Evolutionary conservation across 2,888 invertebrate genomes (phyloP), one percentile per base, ranked within the genome.

Genomic region (Heteropelma amictum): DNA sequence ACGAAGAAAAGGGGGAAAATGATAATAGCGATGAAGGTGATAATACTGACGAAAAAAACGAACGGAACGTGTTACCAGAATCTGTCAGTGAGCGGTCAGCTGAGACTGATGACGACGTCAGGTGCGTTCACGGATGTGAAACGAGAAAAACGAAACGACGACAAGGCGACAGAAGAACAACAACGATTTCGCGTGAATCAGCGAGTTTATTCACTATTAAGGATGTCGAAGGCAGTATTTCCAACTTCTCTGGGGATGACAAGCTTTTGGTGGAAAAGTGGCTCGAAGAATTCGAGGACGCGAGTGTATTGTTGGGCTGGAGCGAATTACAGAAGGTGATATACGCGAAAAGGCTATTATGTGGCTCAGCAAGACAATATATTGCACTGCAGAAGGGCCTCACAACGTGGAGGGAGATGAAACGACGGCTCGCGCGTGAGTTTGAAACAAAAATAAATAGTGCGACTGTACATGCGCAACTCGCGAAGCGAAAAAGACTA

Each of bases 251-350:
- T n/a, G 72, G 72, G 12, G 65, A 71, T 42, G 76, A 54, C 7
- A 53, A 49, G 6, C 17, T 47, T n/a, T 40, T 33, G 8, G 61
- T 72, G 19, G 45, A 49, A 8, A 53, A 63, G 12, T 80, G 77
- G 76, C 17, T 80, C 0, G 28, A 30, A 1, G 69, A 78, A 5
- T 77, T 80, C 17, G 80, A 81, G 19, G 77, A 81, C 23, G 78
- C 70, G 2, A 72, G 77, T 8, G 49, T 42, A 6, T 10, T 80
- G 5, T 78, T 77, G 14, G 7, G 17, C 1, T 80, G 74, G 78
- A 61, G 42, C 0, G 70, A 81, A 71, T 51, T 51, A 30, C 30
- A 51, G 2, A 51, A 70, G 30, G 71, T 79, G 1, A 65, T 80
- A 1, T 79, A 79, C 12, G 74, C 77, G 0, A 79, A 76, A 35